These are phyloP conservation scores for Desoria tigrina DNA, from an alignment of 2,888 invertebrate species.

Conservation along the genomic window DNA sequence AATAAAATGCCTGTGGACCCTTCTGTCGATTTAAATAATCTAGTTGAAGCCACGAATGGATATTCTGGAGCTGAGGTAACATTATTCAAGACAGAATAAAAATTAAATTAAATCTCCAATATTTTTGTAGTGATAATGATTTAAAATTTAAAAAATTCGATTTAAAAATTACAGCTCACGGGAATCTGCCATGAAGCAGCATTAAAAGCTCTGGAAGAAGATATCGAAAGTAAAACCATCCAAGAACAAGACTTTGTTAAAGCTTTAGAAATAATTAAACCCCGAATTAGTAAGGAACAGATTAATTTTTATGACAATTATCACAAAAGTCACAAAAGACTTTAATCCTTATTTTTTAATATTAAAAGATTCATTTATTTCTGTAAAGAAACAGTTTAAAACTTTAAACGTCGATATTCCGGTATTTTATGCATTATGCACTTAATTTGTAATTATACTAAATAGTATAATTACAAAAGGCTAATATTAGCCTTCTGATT, in stretches of 20 bases:
- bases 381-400: no score
- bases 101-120: conserved; percentile 51
- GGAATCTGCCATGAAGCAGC: conserved; percentile 92
- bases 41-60: conserved; percentile 71
- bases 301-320: conserved; percentile 74
- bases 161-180: conserved; percentile 57
- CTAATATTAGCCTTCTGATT: no score
- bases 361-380: neutral
- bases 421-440: no score
- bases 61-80: conserved; percentile 91
- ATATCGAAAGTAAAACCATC: conserved; percentile 67
- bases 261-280: conserved; percentile 71
- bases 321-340: conserved; percentile 21
- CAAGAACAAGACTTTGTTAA: conserved; percentile 70
- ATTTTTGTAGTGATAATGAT: conserved; percentile 9
- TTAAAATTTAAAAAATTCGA: neutral
- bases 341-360: conserved; percentile 10
- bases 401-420: no score
- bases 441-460: no score
- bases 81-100: no score
- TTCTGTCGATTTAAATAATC: conserved; percentile 67
- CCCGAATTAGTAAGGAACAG: conserved; percentile 72
- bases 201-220: conserved; percentile 76
- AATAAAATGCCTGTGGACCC: conserved; percentile 68
- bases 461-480: no score